Evolutionary conservation across 2,888 invertebrate species (phyloP).

Genomic region (Hydriomena furcata): DNA sequence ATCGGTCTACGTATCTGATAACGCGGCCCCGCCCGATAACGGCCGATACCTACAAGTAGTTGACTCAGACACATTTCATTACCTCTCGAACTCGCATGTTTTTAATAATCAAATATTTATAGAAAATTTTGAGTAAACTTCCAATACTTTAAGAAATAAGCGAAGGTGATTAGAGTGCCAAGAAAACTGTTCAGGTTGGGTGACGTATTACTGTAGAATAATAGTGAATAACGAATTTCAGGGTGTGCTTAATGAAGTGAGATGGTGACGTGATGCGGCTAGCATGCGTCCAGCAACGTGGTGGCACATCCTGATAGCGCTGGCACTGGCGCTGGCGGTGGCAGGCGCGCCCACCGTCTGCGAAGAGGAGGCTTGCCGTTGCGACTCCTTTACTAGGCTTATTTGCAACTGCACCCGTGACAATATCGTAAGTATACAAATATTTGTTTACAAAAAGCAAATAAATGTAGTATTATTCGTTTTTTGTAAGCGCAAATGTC

Average conservation of each 20-base stretch:
- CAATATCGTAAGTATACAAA: constrained; percentile 62
- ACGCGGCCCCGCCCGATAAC: constrained; percentile 66
- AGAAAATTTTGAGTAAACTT: constrained; percentile 2
- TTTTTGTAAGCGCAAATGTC: too few species aligned
- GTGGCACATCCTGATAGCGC: constrained; percentile 61
- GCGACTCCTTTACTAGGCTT: constrained; percentile 82
- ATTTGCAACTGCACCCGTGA: constrained; percentile 82
- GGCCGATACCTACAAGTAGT: constrained; percentile 57
- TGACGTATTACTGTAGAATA: not conserved
- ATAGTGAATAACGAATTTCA: constrained; percentile 39
- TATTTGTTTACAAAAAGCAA: too few species aligned
- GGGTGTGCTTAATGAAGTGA: constrained; percentile 48
- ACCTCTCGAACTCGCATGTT: constrained; percentile 38
- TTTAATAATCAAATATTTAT: too few species aligned
- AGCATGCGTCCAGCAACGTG: constrained; percentile 68
- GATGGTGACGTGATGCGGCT: constrained; percentile 71
- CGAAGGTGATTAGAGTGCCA: not conserved
- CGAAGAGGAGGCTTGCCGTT: constrained; percentile 80
- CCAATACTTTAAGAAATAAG: not conserved
- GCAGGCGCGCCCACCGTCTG: constrained; percentile 68
- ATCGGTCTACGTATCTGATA: constrained; percentile 68
- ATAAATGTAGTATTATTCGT: too few species aligned
- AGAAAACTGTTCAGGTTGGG: not conserved
- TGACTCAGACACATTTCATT: constrained; percentile 63
- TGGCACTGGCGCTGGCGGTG: constrained; percentile 51